Conservation (phyloP, 2,113 vertebrate species). For the Equus przewalskii region DNA sequence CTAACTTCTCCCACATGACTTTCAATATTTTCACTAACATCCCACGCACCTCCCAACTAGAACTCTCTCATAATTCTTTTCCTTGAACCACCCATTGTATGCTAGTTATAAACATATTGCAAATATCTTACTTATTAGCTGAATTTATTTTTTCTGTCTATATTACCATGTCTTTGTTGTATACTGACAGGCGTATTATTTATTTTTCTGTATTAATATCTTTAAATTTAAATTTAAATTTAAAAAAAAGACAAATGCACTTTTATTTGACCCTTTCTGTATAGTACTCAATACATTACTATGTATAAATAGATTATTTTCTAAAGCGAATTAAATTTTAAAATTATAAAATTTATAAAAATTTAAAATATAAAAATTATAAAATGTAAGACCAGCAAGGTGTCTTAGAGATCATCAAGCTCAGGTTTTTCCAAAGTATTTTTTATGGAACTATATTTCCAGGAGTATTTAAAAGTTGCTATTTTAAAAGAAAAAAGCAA, state of each 20-base stretch:
- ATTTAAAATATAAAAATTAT: conserved; percentile 26
- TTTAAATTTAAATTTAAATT: neutral
- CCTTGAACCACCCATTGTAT: neutral
- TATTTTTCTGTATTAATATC: neutral
- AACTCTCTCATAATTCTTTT: neutral
- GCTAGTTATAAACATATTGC: neutral
- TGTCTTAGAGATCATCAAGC: neutral
- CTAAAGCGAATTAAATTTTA: neutral
- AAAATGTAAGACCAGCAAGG: neutral
- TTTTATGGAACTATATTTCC: neutral
- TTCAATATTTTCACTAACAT: neutral
- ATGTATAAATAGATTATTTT: neutral
- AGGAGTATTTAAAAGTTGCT: neutral
- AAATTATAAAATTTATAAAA: neutral
- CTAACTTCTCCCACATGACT: neutral
- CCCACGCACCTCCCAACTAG: neutral
- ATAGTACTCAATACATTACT: neutral
- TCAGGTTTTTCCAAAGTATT: neutral
- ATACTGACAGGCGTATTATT: neutral
- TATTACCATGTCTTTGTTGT: neutral
- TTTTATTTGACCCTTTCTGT: neutral
- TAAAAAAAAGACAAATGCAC: neutral
- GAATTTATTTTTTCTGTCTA: neutral
- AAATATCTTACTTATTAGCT: neutral
- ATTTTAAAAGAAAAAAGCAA: neutral